Percentiles rank a stretch among this genome's conserved stretches.
These are phyloP conservation scores for Aphis gossypii DNA, from an alignment of 1,140 invertebrate genomes.

Conservation along the genomic window DNA sequence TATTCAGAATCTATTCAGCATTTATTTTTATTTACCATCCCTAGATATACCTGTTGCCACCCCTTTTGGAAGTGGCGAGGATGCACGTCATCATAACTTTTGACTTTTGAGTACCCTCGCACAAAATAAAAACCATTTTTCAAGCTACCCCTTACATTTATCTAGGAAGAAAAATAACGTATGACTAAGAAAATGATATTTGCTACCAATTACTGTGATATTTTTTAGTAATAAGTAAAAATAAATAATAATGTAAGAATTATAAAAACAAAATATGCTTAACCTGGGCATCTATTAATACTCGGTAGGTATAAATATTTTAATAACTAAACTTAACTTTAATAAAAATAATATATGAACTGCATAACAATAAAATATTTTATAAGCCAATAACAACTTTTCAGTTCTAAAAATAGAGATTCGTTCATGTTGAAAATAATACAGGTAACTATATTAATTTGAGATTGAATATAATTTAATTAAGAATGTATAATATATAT, in stretches of 20 bases:
- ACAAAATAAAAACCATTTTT: background rate
- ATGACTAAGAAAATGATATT: background rate
- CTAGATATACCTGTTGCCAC: background rate
- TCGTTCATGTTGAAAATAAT: background rate
- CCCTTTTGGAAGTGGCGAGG: background rate
- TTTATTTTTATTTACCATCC: conserved; percentile 13
- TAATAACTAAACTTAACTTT: background rate
- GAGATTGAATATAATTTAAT: background rate
- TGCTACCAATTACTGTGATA: background rate
- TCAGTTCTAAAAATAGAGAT: background rate
- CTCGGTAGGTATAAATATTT: background rate
- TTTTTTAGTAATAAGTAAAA: background rate
- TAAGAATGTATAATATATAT: background rate
- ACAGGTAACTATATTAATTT: background rate
- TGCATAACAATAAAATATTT: background rate
- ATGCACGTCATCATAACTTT: background rate
- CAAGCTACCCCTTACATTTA: background rate
- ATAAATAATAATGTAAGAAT: background rate
- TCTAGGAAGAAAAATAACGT: background rate
- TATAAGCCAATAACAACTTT: background rate
- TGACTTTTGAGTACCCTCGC: background rate
- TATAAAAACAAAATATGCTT: background rate
- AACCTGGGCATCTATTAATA: background rate
- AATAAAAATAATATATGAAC: background rate
- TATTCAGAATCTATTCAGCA: background rate